Base-by-base conservation (phyloP, 1,140 invertebrate genomes). In the Leptestheria dahalacensis region DNA sequence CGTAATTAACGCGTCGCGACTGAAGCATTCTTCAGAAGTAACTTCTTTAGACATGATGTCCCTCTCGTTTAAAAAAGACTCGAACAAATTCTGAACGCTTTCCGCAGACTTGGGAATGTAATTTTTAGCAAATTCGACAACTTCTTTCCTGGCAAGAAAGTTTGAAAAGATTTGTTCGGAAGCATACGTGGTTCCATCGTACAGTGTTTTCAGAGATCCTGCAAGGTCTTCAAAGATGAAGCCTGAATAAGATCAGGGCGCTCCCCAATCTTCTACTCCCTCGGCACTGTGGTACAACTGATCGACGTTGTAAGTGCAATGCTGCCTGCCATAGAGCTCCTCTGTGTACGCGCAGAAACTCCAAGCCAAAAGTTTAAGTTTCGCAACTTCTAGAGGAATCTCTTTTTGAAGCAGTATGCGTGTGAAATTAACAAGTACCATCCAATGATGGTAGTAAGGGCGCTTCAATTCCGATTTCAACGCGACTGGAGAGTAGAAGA, bases 221-320 rank as follows among this genome's bases (percentile, higher is more conserved):
- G 21, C 18, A 20, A 57, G 1, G 29, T 57, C 55, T 41, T 57
- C 55, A 48, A 57, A 57, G 18, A 57, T n/a, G 24, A 57, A 57
- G 15, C 26, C 55, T 12, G 55, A 57, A 2, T 57, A 57, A 18
- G 55, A 26, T 33, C 55, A 57, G 3, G 55, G 55, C 15, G 55
- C 26, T 41, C 55, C 55, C 55, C 20, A 57, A 11, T 57, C 15
- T 15, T 6, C 18, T 15, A 57, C 55, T 20, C 20, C 18, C 20
- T 57, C n/a, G 41, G 41, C 24, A 55, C 24, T 20, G 33, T 57
- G 55, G 20, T 46, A 18, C 29, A 57, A 33, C 18, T 41, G 25
- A 23, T 57, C 26, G 15, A 57, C 25, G 33, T 57, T 57, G 1
- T 57, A 57, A 46, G 55, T 18, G 15, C 15, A 41, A 21, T 41